Evolutionary conservation across 2,888 invertebrate genomes (phyloP).

Genomic region (Mesochorus sp.): DNA sequence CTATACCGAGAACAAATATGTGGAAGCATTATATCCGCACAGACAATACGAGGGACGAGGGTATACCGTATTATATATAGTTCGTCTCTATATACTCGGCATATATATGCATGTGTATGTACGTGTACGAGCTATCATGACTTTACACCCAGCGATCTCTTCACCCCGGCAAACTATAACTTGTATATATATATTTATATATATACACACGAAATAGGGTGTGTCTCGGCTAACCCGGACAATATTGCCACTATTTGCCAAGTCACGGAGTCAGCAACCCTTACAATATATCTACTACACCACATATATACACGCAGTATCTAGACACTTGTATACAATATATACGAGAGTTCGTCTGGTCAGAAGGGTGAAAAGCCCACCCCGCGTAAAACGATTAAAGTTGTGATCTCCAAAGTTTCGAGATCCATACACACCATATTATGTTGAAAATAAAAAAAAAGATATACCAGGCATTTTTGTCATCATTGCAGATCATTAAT

Average conservation of each 20-base stretch:
- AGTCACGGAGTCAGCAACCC: conserved; percentile 71
- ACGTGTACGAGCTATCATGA: neutral
- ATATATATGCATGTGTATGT: neutral
- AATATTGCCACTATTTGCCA: conserved; percentile 76
- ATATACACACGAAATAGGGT: conserved; percentile 67
- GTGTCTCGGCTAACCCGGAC: conserved; percentile 74
- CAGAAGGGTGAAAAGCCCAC: conserved; percentile 25
- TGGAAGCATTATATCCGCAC: conserved; percentile 61
- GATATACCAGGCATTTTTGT: neutral
- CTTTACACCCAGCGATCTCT: conserved; percentile 10
- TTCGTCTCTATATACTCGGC: neutral
- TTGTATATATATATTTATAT: neutral
- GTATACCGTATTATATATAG: conserved; percentile 9
- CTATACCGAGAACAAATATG: conserved; percentile 63
- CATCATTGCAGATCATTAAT: neutral
- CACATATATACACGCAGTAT: neutral
- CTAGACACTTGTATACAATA: neutral
- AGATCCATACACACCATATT: too few relatives aligned
- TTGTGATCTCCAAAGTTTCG: neutral
- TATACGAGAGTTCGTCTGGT: conserved; percentile 25
- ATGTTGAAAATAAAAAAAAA: too few relatives aligned
- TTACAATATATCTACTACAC: conserved; percentile 30
- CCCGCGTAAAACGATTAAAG: conserved; percentile 40
- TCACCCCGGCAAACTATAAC: neutral
- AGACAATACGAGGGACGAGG: conserved; percentile 60